Evolutionary conservation across 2,888 invertebrate genomes (phyloP).

Genomic region (Rotaria socialis): DNA sequence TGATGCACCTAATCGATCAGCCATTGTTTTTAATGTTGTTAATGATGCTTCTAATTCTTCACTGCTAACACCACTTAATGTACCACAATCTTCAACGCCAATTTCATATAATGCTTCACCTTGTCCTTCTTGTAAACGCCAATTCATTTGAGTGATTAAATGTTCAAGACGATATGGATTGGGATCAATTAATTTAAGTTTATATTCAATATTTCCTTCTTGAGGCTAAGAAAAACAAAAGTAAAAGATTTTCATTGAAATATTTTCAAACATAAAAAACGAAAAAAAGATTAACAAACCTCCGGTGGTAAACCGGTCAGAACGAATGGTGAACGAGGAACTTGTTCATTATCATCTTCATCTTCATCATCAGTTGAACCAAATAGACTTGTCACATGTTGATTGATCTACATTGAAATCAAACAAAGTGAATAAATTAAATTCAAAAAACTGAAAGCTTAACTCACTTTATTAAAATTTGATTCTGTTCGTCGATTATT

Average conservation of each 20-base stretch:
- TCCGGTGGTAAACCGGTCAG: conserved; percentile 7
- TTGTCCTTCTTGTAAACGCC: conserved; percentile 88
- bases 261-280: too few relatives aligned
- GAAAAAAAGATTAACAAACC: background rate
- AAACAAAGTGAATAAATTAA: background rate
- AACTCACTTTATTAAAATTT: background rate
- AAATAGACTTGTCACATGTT: conserved; percentile 9
- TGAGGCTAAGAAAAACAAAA: conserved; percentile 36
- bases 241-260: background rate
- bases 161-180: conserved; percentile 86
- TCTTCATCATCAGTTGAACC: background rate
- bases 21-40: conserved; percentile 79
- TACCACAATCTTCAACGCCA: conserved; percentile 69
- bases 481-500: background rate
- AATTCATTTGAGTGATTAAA: conserved; percentile 95
- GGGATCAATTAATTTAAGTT: conserved; percentile 84
- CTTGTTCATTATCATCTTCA: background rate
- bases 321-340: conserved; percentile 17
- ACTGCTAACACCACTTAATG: conserved; percentile 75
- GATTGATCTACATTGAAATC: background rate
- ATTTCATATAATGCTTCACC: conserved; percentile 96
- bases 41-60: conserved; percentile 81
- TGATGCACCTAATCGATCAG: conserved; percentile 73
- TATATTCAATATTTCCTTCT: conserved; percentile 46
- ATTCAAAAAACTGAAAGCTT: too few relatives aligned